Conservation (phyloP, 23 tunicate species). For the Ciona savignyi region DNA sequence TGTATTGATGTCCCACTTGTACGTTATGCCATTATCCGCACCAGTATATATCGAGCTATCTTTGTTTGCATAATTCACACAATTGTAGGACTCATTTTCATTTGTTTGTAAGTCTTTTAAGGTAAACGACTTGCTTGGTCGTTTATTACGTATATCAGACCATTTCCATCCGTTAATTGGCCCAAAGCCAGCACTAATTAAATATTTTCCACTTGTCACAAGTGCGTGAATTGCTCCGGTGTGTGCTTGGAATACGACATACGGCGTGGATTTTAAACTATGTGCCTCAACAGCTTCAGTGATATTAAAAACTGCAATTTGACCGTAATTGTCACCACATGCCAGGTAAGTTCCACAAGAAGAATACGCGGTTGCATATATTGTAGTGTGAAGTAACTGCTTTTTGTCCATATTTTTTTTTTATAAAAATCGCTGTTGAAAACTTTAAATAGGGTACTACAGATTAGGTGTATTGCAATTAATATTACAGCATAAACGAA, state of each 20-base stretch:
- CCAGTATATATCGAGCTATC: slow-evolving; percentile 40
- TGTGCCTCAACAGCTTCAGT: background rate
- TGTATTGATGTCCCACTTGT: slow-evolving; percentile 39
- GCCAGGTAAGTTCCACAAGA: slow-evolving; percentile 78
- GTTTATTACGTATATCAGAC: slow-evolving; percentile 31
- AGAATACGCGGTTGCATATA: slow-evolving; percentile 55
- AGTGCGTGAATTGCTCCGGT: slow-evolving; percentile 44
- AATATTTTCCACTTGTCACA: slow-evolving; percentile 10
- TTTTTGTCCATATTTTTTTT: slow-evolving; percentile 48
- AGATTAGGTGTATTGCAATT: no score
- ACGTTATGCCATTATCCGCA: slow-evolving; percentile 19
- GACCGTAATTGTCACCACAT: slow-evolving; percentile 54
- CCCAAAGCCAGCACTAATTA: slow-evolving; percentile 57
- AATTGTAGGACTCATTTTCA: background rate
- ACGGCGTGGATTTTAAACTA: slow-evolving; percentile 1
- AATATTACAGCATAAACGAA: no score
- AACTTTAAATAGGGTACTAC: no score
- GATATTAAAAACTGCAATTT: slow-evolving; percentile 38
- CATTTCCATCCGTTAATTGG: slow-evolving; percentile 61
- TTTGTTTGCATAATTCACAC: slow-evolving; percentile 2
- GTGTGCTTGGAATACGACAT: slow-evolving; percentile 45
- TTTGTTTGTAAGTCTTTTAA: background rate
- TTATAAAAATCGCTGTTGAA: no score
- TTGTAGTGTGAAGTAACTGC: slow-evolving; percentile 30
- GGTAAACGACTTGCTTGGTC: slow-evolving; percentile 22